Evolutionary conservation across 2,113 vertebrate species (phyloP), one percentile per base, ranked within the genome.

Genomic region (Urocolius indicus): DNA sequence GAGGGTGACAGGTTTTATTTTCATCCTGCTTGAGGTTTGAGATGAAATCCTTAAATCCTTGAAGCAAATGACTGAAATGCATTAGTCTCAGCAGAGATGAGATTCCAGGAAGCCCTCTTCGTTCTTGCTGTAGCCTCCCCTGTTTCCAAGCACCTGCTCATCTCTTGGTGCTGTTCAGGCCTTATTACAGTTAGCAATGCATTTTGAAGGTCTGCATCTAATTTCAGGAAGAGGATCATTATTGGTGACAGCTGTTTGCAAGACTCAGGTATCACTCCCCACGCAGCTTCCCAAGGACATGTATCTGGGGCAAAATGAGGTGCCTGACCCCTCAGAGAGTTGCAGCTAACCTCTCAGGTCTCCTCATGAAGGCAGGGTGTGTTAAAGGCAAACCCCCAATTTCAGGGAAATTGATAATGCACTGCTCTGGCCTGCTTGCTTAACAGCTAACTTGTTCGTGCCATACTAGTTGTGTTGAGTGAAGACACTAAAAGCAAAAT

Each of bases 401-500:
- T 63, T 11, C 14, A 22, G 68, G 38, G 72, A 17, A 87, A 59
- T n/a, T n/a, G 65, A 3, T 46, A n/a, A n/a, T 16, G 30, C 38
- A 21, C 11, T 38, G 55, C 21, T 30, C 57, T 83, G 82, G 5
- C 23, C 62, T 93, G 80, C 84, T 92, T 76, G 58, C 58, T 77
- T 94, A 74, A 67, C n/a, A 16, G 78, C 61, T 95, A 75, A 90
- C 73, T 32, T 45, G 41, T 27, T 67, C 84, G 65, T 74, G 17
- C 55, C 13, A 3, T 73, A 16, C 38, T 63, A 1, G 6, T 62
- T 49, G 46, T 57, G 65, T 57, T 49, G 66, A 55, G 75, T 79
- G 62, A 38, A 85, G 67, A 85, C 75, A 80, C 87, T 93, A 91
- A 93, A 88, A 49, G 15, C 43, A 32, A 34, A 81, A 85, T 74